A percentile compares a stretch with the other conserved stretches of the same genome.
phyloP scores from a whole-genome alignment of 2,888 invertebrate genomes.

The Scelioninae gen. 2 region DNA sequence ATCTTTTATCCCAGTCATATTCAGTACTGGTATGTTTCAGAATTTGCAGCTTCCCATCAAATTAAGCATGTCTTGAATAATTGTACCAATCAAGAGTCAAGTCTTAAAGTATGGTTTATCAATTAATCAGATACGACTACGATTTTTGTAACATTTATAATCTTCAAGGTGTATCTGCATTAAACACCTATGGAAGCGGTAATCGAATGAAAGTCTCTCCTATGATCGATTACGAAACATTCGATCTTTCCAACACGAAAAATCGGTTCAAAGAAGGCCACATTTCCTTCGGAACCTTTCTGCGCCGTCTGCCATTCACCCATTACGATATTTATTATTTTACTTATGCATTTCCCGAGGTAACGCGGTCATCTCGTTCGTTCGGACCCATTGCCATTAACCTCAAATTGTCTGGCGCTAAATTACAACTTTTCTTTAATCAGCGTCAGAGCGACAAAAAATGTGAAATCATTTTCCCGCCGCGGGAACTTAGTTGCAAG shows the following conservation, averaged over 20 bases:
- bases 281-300: conserved; percentile 35
- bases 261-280: conserved; percentile 36
- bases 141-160: conserved; percentile 25
- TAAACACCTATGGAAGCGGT: conserved; percentile 2
- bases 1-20: too few species aligned
- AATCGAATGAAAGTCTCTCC: conserved; percentile 26
- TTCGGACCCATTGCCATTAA: conserved; percentile 51
- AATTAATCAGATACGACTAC: too few species aligned
- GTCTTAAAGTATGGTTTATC: too few species aligned
- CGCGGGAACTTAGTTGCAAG: conserved; percentile 31
- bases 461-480: conserved; percentile 35
- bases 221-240: conserved; percentile 51
- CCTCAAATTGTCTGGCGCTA: conserved; percentile 50
- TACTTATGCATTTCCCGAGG: too few species aligned
- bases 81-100: too few species aligned
- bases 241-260: conserved; percentile 29
- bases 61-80: too few species aligned
- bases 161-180: conserved; percentile 12
- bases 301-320: conserved; percentile 38
- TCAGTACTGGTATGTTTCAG: too few species aligned
- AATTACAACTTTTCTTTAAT: conserved; percentile 39
- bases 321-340: conserved; percentile 52
- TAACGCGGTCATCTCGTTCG: conserved; percentile 48
- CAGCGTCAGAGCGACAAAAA: conserved; percentile 26
- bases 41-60: too few species aligned